Evolutionary conservation across 2,888 invertebrate species (phyloP).

Genomic region (Drosophila demipolita): DNA sequence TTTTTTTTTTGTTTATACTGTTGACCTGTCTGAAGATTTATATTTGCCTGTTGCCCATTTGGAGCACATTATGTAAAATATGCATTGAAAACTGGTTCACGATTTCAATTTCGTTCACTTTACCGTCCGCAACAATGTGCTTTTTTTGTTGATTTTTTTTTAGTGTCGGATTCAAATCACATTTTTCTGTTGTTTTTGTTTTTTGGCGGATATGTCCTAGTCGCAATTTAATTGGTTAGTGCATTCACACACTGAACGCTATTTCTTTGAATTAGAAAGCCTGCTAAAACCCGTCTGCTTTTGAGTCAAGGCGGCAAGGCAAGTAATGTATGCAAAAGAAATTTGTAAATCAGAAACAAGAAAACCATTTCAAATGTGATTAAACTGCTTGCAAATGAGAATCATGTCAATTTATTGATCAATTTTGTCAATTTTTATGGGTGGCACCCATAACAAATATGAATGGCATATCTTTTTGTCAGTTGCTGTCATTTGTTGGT

Average conservation of each 20-base stretch:
- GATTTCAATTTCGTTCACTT: slow-evolving; percentile 45
- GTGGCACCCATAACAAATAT: neutral
- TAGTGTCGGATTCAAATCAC: slow-evolving; percentile 51
- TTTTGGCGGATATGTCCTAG: slow-evolving; percentile 55
- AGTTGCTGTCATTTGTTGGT: neutral
- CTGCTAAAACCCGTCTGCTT: slow-evolving; percentile 32
- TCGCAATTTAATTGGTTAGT: slow-evolving; percentile 69
- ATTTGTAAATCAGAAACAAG: neutral
- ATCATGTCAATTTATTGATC: slow-evolving; percentile 9
- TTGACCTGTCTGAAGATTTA: slow-evolving; percentile 65
- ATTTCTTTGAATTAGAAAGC: slow-evolving; percentile 24
- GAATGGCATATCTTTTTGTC: neutral
- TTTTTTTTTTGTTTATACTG: slow-evolving; percentile 51
- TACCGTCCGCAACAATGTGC: slow-evolving; percentile 23
- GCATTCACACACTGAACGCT: slow-evolving; percentile 38
- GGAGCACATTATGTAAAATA: slow-evolving; percentile 75
- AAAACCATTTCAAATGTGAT: neutral
- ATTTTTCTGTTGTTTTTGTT: slow-evolving; percentile 15
- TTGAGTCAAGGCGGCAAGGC: slow-evolving; percentile 20
- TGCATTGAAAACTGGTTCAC: slow-evolving; percentile 69
- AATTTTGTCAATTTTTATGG: neutral
- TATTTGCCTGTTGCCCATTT: slow-evolving; percentile 74
- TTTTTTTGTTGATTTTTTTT: slow-evolving; percentile 14
- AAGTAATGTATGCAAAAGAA: slow-evolving; percentile 10
- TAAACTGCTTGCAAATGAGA: too few species aligned